phyloP scores from a whole-genome alignment of 2,113 vertebrate species.

The Halichoeres trimaculatus region DNA sequence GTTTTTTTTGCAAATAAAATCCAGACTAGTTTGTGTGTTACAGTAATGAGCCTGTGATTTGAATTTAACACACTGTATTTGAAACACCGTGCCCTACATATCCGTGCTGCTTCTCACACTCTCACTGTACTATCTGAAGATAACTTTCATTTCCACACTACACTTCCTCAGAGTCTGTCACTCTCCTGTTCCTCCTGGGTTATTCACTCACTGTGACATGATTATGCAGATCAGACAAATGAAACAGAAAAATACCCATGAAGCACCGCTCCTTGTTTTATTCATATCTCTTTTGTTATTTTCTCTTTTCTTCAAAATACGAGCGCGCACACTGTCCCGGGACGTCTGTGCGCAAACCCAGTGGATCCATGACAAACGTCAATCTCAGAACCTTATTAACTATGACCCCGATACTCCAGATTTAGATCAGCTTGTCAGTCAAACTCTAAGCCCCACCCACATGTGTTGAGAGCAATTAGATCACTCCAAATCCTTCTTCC shows the following conservation, averaged over 20 bases:
- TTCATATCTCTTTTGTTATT: constrained; percentile 59
- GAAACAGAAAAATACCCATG: constrained; percentile 50
- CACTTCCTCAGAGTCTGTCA: constrained; percentile 8
- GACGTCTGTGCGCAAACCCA: constrained; percentile 53
- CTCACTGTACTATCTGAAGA: constrained; percentile 4
- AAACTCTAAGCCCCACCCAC: constrained; percentile 43
- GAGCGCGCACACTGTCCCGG: constrained; percentile 42
- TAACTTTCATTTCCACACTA: constrained; percentile 6
- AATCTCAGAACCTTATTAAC: constrained; percentile 73
- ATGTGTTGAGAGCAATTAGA: constrained; percentile 7
- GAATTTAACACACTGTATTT: too few relatives aligned
- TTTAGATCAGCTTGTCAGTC: constrained; percentile 66
- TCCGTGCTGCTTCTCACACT: neutral
- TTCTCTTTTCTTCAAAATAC: constrained; percentile 55
- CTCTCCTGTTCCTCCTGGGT: constrained; percentile 49
- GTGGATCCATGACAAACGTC: constrained; percentile 65
- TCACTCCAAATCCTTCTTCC: neutral
- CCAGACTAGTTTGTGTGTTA: too few relatives aligned
- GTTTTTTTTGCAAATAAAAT: too few relatives aligned
- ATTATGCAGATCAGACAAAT: constrained; percentile 73
- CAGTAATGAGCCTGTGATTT: too few relatives aligned
- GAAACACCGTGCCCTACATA: neutral
- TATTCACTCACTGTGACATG: constrained; percentile 46
- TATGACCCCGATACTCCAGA: constrained; percentile 59
- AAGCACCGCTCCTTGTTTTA: constrained; percentile 63